Percentiles rank a stretch among this genome's conserved stretches.
Conservation (phyloP, 2,113 vertebrate species). For the Phaetusa simplex region DNA sequence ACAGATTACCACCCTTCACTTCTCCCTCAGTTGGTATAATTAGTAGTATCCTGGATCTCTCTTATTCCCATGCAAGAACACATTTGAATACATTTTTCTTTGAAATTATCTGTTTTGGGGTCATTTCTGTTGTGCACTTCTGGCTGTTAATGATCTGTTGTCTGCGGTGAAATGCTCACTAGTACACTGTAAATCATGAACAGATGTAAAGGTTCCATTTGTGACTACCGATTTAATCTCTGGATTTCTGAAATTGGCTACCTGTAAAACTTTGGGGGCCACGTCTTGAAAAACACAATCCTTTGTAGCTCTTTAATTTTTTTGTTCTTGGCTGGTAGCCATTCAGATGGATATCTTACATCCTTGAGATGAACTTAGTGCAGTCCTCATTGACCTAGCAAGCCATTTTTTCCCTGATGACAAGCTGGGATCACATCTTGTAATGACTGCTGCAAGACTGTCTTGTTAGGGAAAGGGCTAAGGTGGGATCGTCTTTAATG, state of each 20-base stretch:
- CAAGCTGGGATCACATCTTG: conserved; percentile 74
- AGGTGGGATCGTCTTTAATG: conserved; percentile 79
- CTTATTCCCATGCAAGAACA: not conserved
- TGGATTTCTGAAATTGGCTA: not conserved
- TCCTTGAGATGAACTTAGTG: conserved; percentile 70
- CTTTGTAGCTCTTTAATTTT: not conserved
- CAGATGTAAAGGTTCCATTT: not conserved
- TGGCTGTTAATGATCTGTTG: not conserved
- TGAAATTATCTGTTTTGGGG: not conserved
- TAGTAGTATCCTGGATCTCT: not conserved
- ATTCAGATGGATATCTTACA: conserved; percentile 52
- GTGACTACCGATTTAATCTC: not conserved
- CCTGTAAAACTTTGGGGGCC: conserved; percentile 9
- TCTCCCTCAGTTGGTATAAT: not conserved
- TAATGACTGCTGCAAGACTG: conserved; percentile 73
- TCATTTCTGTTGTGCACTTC: not conserved
- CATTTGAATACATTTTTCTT: not conserved
- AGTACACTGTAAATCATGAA: not conserved
- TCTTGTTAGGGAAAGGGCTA: conserved; percentile 80
- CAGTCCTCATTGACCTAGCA: conserved; percentile 74
- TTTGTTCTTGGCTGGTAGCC: conserved; percentile 56
- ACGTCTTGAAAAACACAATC: not conserved
- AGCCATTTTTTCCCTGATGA: conserved; percentile 67
- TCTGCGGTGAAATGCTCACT: conserved; percentile 1
- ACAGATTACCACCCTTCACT: not conserved